Evolutionary conservation across 2,797 vertebrate genomes (phyloP), one percentile per base, ranked within the genome.

Genomic region (Tokudaia tokunoshimensis): DNA sequence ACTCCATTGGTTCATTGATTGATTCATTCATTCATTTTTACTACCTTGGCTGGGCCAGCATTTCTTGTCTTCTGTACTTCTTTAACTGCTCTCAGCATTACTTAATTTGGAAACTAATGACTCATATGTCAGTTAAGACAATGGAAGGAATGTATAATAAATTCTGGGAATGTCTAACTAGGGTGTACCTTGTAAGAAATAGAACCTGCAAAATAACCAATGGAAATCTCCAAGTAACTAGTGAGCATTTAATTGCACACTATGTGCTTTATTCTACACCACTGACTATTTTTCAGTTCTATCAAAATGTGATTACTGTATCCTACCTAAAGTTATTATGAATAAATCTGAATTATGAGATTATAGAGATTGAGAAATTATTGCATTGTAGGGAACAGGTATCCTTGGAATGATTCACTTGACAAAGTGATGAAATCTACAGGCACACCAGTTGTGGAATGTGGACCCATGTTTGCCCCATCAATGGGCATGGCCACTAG

Each of bases 51-150:
- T 63, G 52, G 20, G 3, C 29, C 17, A 34, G 76, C 11, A 47
- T 29, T 65, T 19, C 47, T 24, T 65, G 50, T 87, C 87, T 79
- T 65, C 14, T 79, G 11, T 8, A 55, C 37, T 47, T 65, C 41
- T 93, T 87, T 92, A 80, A 22, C 47, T 94, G n/a, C 47, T 94
- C 83, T 91, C 63, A 41, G 5, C 41, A 79, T 22, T n/a, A 85
- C 65, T 82, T 41, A 78, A 29, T 89, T 80, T 92, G 88, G 86
- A 94, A 94, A 95, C 20, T 47, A 13, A 31, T 92, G 84, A 94
- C 34, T 88, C 52, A 26, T 14, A 61, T 26, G 14, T 63, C 52
- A 63, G 59, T n/a, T 81, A 59, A 89, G 37, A 76, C 72, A 88
- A 44, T 85, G 47, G 74, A 82, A 89, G n/a, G 7, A 47, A 80